Evolutionary conservation across 2,797 vertebrate genomes (phyloP).

Genomic region (Myotis findleyi): DNA sequence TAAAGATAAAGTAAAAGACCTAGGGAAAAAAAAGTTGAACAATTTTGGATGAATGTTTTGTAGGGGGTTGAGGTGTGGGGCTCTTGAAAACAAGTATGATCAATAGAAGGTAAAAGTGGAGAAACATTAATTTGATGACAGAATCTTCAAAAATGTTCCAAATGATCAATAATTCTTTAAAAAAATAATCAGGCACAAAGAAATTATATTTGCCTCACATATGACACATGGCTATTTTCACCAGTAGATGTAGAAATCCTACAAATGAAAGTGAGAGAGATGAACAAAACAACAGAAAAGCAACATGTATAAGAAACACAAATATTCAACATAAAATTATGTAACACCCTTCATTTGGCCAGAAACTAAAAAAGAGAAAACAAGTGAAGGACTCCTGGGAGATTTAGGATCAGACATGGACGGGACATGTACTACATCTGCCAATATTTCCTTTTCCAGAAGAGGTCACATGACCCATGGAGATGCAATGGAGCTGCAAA

Average conservation of each 20-base stretch:
- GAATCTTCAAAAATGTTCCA: background rate
- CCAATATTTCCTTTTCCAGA: background rate
- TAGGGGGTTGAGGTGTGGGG: background rate
- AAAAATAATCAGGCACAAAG: background rate
- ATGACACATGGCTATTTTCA: background rate
- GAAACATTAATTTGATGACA: background rate
- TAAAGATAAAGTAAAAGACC: background rate
- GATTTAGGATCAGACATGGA: background rate
- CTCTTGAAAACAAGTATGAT: background rate
- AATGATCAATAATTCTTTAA: background rate
- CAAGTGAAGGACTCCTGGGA: background rate
- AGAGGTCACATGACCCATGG: background rate
- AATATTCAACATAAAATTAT: background rate
- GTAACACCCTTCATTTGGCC: background rate
- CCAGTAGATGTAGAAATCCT: background rate
- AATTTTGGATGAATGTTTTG: background rate
- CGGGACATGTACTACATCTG: background rate
- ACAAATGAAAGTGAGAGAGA: background rate
- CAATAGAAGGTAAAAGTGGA: background rate
- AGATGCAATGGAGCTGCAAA: background rate
- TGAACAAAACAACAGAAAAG: background rate
- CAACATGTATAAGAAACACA: background rate
- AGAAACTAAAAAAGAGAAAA: background rate
- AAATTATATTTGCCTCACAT: background rate
- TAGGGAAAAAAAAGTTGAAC: background rate